phyloP scores from a whole-genome alignment of 2,888 invertebrate genomes.

The Taenaris catops region DNA sequence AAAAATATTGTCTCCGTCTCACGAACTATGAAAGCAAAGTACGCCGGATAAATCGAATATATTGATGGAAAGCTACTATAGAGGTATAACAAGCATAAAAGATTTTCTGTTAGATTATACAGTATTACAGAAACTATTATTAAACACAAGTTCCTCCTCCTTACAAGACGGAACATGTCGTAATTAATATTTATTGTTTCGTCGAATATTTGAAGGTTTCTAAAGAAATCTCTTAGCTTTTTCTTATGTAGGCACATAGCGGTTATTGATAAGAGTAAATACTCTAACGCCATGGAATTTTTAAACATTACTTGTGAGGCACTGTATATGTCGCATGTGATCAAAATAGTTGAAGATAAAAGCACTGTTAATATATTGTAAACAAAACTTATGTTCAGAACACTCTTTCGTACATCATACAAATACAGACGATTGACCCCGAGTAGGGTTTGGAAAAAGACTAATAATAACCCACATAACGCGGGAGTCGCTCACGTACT shows the following conservation, averaged over 20 bases:
- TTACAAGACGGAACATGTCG: slow-evolving; percentile 26
- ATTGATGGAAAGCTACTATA: background rate
- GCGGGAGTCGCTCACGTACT: no score
- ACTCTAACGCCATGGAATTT: slow-evolving; percentile 35
- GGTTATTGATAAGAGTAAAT: slow-evolving; percentile 32
- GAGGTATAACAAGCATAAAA: background rate
- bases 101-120: slow-evolving; percentile 35
- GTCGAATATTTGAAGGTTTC: slow-evolving; percentile 41
- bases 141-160: slow-evolving; percentile 25
- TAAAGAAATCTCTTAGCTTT: slow-evolving; percentile 34
- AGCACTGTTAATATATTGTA: slow-evolving; percentile 3
- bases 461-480: no score
- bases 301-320: slow-evolving; percentile 34
- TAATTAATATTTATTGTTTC: slow-evolving; percentile 40
- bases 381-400: slow-evolving; percentile 1
- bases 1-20: slow-evolving; percentile 48
- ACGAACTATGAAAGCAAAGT: slow-evolving; percentile 35
- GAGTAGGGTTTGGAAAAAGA: slow-evolving; percentile 18
- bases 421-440: slow-evolving; percentile 22
- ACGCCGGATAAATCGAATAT: slow-evolving; percentile 16
- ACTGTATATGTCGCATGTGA: slow-evolving; percentile 9
- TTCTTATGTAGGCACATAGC: slow-evolving; percentile 34
- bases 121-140: slow-evolving; percentile 29
- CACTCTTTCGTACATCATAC: slow-evolving; percentile 4
- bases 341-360: background rate